These are phyloP conservation scores for Helogale parvula DNA, from an alignment of 2,113 vertebrate genomes.

Conservation along the genomic window DNA sequence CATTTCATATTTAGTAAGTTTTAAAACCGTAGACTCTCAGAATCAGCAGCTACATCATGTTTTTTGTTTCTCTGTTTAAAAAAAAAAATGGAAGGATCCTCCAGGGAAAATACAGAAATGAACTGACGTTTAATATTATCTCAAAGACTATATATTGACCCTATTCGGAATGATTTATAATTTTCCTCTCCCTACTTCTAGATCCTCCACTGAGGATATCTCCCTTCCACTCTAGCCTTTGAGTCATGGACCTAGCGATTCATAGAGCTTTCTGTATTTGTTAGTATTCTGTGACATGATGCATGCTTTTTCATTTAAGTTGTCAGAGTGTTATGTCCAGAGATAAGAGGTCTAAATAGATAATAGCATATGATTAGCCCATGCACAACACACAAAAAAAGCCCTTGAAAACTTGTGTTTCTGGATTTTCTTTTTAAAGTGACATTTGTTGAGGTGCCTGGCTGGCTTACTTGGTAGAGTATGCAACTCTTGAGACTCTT, in stretches of 20 bases:
- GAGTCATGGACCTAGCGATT: background rate
- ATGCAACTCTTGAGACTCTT: too few species aligned
- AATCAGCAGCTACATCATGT: background rate
- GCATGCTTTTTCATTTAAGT: background rate
- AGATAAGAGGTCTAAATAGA: background rate
- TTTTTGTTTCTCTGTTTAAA: slow-evolving; percentile 20
- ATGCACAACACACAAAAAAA: background rate
- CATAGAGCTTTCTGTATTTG: background rate
- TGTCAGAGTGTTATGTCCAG: background rate
- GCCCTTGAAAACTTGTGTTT: background rate
- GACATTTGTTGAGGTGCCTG: background rate
- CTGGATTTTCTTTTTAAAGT: slow-evolving; percentile 33
- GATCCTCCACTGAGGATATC: background rate
- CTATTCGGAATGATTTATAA: background rate
- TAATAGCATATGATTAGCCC: background rate
- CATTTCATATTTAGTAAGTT: slow-evolving; percentile 31
- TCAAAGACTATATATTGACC: background rate
- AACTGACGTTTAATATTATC: background rate
- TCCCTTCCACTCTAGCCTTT: background rate
- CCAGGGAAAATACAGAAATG: background rate
- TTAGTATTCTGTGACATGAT: background rate
- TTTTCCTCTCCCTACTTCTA: rapidly evolving
- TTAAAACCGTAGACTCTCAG: background rate
- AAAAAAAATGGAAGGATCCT: background rate
- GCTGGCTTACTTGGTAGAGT: too few species aligned